Conservation (phyloP, 2,113 vertebrate genomes). For the Anhinga anhinga region DNA sequence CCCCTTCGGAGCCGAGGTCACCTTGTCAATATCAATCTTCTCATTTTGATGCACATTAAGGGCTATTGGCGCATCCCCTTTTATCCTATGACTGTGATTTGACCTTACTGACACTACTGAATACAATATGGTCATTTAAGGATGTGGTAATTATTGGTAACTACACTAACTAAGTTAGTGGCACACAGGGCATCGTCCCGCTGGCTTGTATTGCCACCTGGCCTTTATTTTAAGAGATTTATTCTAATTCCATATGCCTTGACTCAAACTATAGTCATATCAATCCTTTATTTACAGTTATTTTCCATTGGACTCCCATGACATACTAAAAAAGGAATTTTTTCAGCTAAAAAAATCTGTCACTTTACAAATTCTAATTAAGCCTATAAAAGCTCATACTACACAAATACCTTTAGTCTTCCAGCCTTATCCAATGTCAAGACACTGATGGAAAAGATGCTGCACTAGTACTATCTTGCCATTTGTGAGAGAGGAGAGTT, state of each 20-base stretch:
- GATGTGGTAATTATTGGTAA: constrained; percentile 39
- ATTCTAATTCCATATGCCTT: background rate
- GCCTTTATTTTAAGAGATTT: constrained; percentile 8
- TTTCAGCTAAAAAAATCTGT: background rate
- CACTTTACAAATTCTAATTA: background rate
- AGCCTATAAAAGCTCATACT: background rate
- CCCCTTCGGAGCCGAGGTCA: constrained; percentile 3
- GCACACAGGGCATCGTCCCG: background rate
- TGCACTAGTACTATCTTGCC: background rate
- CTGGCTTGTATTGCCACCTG: constrained; percentile 47
- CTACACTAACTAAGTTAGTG: constrained; percentile 11
- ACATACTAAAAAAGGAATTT: background rate
- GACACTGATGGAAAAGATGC: background rate
- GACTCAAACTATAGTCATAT: background rate
- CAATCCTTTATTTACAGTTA: background rate
- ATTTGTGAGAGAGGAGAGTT: background rate
- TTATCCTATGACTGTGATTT: constrained; percentile 42
- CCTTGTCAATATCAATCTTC: constrained; percentile 56
- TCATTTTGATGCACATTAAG: constrained; percentile 34
- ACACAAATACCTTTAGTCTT: background rate
- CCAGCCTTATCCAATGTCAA: background rate
- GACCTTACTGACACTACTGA: constrained; percentile 52
- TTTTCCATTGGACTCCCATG: background rate
- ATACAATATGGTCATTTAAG: constrained; percentile 59
- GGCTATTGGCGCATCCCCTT: constrained; percentile 33